Evolutionary conservation across 1,140 invertebrate genomes (phyloP).

Genomic region (Rhyacophila brunnea): DNA sequence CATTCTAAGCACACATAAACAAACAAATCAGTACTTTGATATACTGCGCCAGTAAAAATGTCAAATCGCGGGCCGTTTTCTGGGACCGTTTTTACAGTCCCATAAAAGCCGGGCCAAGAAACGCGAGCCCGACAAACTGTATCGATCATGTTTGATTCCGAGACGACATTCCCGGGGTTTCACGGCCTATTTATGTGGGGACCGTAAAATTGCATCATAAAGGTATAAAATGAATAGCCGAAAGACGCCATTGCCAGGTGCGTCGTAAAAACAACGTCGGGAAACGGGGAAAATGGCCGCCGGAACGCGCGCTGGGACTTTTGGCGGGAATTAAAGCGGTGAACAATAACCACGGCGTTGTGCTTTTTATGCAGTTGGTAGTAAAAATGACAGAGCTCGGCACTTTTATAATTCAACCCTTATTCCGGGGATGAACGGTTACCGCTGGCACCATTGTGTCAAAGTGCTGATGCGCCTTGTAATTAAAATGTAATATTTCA

Average conservation of each 20-base stretch:
- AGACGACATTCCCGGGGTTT: conserved; percentile 9
- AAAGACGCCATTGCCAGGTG: conserved; percentile 25
- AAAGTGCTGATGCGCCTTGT: no score
- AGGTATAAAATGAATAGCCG: conserved; percentile 30
- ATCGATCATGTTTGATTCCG: conserved; percentile 31
- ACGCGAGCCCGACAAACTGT: conserved; percentile 2
- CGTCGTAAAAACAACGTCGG: conserved; percentile 21
- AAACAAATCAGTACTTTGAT: not conserved
- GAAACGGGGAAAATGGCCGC: conserved; percentile 7
- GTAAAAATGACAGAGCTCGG: no score
- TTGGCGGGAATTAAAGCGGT: not conserved
- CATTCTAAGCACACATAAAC: no score
- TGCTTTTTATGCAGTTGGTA: not conserved
- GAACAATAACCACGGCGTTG: not conserved
- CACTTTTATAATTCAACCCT: no score
- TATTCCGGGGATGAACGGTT: no score
- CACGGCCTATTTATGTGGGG: conserved; percentile 26
- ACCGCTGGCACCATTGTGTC: no score
- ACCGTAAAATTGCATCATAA: conserved; percentile 31
- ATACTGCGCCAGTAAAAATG: conserved; percentile 13
- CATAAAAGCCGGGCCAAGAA: conserved; percentile 19
- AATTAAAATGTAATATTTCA: no score
- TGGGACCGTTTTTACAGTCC: conserved; percentile 16
- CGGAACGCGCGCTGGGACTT: not conserved
- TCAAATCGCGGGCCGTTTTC: conserved; percentile 3